Conservation (phyloP, 2,888 invertebrate genomes). For the Drosophila quinaria region DNA sequence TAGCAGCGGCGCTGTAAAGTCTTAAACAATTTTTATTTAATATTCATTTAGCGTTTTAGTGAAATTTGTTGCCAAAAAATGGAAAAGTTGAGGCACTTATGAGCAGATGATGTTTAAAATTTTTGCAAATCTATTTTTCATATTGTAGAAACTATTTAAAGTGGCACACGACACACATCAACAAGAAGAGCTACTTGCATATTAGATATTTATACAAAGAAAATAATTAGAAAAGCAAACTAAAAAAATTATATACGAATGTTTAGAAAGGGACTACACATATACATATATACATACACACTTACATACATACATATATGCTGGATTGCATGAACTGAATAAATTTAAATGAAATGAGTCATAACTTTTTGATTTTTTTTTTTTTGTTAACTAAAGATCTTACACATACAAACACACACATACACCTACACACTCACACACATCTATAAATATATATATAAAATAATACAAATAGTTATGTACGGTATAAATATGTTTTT, state of each 20-base stretch:
- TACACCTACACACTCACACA: constrained; percentile 28
- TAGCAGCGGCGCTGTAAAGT: constrained; percentile 23
- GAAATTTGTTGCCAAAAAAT: constrained; percentile 61
- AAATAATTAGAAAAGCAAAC: neutral
- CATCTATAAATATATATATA: constrained; percentile 16
- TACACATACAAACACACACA: constrained; percentile 33
- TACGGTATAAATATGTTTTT: constrained; percentile 28
- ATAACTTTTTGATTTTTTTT: constrained; percentile 64
- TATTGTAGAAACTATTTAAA: constrained; percentile 41
- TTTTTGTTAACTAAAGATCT: constrained; percentile 59
- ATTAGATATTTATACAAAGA: constrained; percentile 47
- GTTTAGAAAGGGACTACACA: constrained; percentile 50
- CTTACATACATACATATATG: constrained; percentile 54
- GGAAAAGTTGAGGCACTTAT: constrained; percentile 37
- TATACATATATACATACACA: constrained; percentile 22
- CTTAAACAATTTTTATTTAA: constrained; percentile 32
- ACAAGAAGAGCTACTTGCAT: constrained; percentile 41
- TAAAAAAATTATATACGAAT: constrained; percentile 46
- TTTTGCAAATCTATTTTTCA: constrained; percentile 33
- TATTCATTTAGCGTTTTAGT: constrained; percentile 52
- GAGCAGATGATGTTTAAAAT: constrained; percentile 32
- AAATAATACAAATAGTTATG: constrained; percentile 44
- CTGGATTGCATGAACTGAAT: constrained; percentile 75
- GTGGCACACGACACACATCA: constrained; percentile 61
- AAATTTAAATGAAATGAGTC: constrained; percentile 71